A percentile compares a stretch with the other conserved stretches of the same genome.
Evolutionary conservation across 2,113 vertebrate genomes (phyloP).

Genomic region (Apistogramma diplotaenia): DNA sequence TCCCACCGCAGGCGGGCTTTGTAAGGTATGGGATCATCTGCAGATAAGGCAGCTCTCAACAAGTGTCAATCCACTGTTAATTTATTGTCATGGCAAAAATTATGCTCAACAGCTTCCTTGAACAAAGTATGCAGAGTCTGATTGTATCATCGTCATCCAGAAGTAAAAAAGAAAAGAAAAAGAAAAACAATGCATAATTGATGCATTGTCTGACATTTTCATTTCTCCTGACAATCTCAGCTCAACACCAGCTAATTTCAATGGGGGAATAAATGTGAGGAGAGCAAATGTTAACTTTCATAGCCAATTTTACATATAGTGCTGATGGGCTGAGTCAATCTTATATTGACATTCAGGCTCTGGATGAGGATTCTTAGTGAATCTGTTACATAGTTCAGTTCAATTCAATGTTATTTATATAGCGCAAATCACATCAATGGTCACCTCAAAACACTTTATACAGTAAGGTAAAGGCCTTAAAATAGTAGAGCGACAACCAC

Average conservation of each 20-base stretch:
- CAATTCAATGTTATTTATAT: no score
- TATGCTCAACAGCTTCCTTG: not conserved
- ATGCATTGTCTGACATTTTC: not conserved
- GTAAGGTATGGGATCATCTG: slow-evolving; percentile 71
- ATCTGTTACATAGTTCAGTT: no score
- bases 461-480: no score
- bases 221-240: not conserved
- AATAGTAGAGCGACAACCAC: no score
- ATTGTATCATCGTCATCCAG: not conserved
- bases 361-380: not conserved
- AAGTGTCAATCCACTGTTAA: not conserved
- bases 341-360: no score
- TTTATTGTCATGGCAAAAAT: not conserved
- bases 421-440: no score
- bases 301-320: not conserved
- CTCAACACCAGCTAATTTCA: not conserved
- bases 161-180: no score
- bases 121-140: not conserved
- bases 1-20: slow-evolving; percentile 73
- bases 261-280: not conserved
- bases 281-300: not conserved
- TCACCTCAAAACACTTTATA: no score
- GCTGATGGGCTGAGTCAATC: not conserved
- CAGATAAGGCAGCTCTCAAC: not conserved
- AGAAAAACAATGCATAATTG: no score